Conservation (phyloP, 2,888 invertebrate species). For the Hedychridium roseum region DNA sequence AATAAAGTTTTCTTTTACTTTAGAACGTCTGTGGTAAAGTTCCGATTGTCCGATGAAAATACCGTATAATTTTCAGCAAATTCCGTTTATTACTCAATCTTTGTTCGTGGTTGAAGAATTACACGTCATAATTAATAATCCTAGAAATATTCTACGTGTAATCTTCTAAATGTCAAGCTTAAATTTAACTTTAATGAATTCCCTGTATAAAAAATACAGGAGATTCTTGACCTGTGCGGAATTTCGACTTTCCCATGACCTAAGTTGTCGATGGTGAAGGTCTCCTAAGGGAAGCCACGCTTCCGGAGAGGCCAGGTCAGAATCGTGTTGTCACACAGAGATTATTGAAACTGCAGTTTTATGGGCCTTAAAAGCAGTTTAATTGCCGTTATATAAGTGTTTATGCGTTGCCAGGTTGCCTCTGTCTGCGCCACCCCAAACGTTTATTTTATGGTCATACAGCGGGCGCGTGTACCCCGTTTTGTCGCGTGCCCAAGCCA, state of each 20-base stretch:
- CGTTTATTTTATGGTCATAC: conserved; percentile 64
- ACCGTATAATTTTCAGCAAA: no score
- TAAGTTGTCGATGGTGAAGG: conserved; percentile 15
- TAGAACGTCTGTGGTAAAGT: no score
- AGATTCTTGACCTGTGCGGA: not conserved
- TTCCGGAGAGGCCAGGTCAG: conserved; percentile 53
- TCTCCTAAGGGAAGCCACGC: conserved; percentile 18
- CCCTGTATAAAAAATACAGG: no score
- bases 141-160: no score
- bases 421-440: conserved; percentile 61
- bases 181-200: no score
- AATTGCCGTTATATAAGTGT: conserved; percentile 65
- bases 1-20: no score
- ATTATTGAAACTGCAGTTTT: conserved; percentile 65
- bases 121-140: no score
- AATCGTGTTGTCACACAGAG: conserved; percentile 64
- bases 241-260: not conserved
- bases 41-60: no score
- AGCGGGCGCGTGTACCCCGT: conserved; percentile 54
- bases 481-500: conserved; percentile 62
- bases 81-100: no score
- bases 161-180: no score
- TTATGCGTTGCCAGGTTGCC: conserved; percentile 61
- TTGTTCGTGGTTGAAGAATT: no score
- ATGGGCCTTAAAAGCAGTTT: conserved; percentile 65